Conservation (phyloP, 2,888 invertebrate genomes). For the Lottia gigantea region DNA sequence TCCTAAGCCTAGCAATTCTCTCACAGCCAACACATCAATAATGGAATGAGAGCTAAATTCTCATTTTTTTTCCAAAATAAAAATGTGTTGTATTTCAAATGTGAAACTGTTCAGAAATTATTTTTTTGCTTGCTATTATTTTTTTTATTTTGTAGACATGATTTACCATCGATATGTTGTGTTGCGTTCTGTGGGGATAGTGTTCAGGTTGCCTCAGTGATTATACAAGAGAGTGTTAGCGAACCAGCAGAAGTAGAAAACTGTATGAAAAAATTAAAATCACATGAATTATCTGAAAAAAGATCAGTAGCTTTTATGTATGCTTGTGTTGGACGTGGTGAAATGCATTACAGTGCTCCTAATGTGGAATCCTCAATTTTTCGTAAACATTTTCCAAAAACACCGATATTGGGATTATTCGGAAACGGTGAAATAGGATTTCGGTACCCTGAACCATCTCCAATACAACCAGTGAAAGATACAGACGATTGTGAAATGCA, state of each 20-base stretch:
- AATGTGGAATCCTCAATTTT: constrained; percentile 69
- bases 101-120: too few species aligned
- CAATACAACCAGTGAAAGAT: background rate
- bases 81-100: too few species aligned
- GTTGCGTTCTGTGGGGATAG: constrained; percentile 47
- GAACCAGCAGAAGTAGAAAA: constrained; percentile 39
- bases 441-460: constrained; percentile 38
- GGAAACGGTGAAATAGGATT: constrained; percentile 70
- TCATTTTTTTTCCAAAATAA: too few species aligned
- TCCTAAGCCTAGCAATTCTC: too few species aligned
- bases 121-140: too few species aligned
- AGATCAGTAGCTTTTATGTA: constrained; percentile 68
- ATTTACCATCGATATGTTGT: constrained; percentile 33
- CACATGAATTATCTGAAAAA: constrained; percentile 40
- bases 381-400: constrained; percentile 67
- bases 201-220: constrained; percentile 47
- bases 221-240: constrained; percentile 39
- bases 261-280: constrained; percentile 43
- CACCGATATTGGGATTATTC: constrained; percentile 70
- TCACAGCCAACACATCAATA: too few species aligned
- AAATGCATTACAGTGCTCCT: constrained; percentile 46
- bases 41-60: too few species aligned
- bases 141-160: constrained; percentile 30
- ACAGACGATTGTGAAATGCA: constrained; percentile 6
- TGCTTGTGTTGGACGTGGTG: constrained; percentile 69